Base-by-base conservation (phyloP, 2,113 vertebrate genomes). In the Corythoichthys haematopterus region DNA sequence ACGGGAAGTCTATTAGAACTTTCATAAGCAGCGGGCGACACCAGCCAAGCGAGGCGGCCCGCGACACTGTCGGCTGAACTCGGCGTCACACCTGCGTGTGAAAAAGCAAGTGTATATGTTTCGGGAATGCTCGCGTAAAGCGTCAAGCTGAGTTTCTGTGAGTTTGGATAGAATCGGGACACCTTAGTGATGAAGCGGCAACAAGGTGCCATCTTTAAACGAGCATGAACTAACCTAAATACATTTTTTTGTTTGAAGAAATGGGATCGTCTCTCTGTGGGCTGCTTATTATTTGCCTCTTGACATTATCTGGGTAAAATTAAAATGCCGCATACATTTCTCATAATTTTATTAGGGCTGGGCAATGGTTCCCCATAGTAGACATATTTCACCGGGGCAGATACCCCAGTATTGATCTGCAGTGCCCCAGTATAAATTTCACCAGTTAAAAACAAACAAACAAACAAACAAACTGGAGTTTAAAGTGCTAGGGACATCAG, bases 1-100 rank as follows among this genome's bases (percentile, higher is more conserved):
- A 87, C 84, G 66, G 84, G 80, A 90, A 90, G 90, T 90, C 87
- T 88, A 91, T 91, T 90, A 90, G 78, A 88, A 88, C 77, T 85
- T 90, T 87, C 85, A 88, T 84, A 84, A 87, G 77, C 84, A 78
- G 76, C 61, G 62, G 66, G 65, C 70, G 70, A 58, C 40, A 75
- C 35, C 33, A 64, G 45, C 64, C 62, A 64, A 68, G 58, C 37
- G 38, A 53, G 63, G 67, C 66, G 71, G 77, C 77, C 73, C 38
- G 6, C 66, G 50, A 56, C 66, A 66, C 20, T 43, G 47, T 72
- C 75, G 71, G 60, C 43, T 65, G 64, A 71, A 43, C 69, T 67
- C 66, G 57, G 63, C 45, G n/a, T 63, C 68, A 66, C 10, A 64
- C 67, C 50, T 76, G 59, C 79, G 59, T 5, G 35, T 36, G 55